phyloP scores from a whole-genome alignment of 2,888 invertebrate species.

The Drosophila paucipuncta region DNA sequence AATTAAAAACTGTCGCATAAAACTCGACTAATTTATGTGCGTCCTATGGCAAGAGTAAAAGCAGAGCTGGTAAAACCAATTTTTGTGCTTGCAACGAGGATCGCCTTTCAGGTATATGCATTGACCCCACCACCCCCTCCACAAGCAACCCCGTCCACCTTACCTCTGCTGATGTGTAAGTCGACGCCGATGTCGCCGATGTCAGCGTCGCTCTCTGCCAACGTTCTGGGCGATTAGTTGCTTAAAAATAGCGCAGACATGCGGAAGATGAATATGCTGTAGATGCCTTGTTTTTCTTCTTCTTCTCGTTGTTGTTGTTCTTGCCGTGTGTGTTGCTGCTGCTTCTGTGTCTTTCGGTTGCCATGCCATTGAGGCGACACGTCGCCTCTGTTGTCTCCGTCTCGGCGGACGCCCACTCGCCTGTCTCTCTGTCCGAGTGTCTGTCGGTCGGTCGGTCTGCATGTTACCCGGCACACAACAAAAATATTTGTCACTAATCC shows the following conservation, averaged over 20 bases:
- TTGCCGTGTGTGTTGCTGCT: neutral
- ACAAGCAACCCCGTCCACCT: neutral
- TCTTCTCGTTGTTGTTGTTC: neutral
- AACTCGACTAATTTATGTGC: conserved; percentile 72
- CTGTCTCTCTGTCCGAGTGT: neutral
- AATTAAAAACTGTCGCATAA: conserved; percentile 57
- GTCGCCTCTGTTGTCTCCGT: conserved; percentile 29
- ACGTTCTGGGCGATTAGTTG: conserved; percentile 74
- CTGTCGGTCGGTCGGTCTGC: neutral
- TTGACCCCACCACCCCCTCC: conserved; percentile 18
- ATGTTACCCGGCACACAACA: neutral
- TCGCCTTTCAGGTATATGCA: conserved; percentile 45
- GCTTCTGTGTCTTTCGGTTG: conserved; percentile 12
- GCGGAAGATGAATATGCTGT: conserved; percentile 58
- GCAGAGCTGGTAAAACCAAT: neutral
- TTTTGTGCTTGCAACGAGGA: conserved; percentile 12
- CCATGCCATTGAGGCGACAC: conserved; percentile 28
- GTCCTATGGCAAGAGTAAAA: conserved; percentile 60
- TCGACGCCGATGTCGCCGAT: conserved; percentile 5
- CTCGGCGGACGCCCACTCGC: conserved; percentile 51
- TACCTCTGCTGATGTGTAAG: conserved; percentile 27
- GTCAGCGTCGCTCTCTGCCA: conserved; percentile 17
- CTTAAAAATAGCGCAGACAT: conserved; percentile 74
- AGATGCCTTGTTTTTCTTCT: neutral
- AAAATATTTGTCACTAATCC: conserved; percentile 69